A percentile compares a stretch with the other conserved stretches of the same genome.
These are phyloP conservation scores for Cotesia chilonis DNA, from an alignment of 1,140 invertebrate genomes.

Conservation along the genomic window DNA sequence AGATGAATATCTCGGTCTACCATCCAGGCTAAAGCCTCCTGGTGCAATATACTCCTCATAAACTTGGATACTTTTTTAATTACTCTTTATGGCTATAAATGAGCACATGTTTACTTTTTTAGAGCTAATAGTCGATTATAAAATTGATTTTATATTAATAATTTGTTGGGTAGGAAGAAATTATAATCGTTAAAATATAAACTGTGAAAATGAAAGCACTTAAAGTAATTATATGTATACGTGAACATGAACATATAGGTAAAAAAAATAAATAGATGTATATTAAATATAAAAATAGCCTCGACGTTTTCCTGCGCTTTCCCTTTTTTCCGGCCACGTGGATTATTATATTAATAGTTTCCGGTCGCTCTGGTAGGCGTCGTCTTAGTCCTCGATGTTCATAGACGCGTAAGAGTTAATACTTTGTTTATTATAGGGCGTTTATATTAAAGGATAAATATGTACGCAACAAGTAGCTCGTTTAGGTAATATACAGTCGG, in stretches of 20 bases:
- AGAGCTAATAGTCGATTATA: too few species aligned
- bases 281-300: slow-evolving; percentile 20
- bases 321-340: slow-evolving; percentile 55
- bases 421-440: too few species aligned
- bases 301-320: slow-evolving; percentile 53
- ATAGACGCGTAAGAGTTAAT: slow-evolving; percentile 24
- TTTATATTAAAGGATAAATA: slow-evolving; percentile 1
- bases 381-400: slow-evolving; percentile 47
- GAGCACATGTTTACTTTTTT: too few species aligned
- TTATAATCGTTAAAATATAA: too few species aligned
- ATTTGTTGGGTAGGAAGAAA: background rate
- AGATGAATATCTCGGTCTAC: slow-evolving; percentile 34
- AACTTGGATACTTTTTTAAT: background rate
- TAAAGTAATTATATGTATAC: background rate
- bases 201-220: background rate
- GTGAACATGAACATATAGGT: background rate
- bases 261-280: slow-evolving; percentile 17
- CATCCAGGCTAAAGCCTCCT: slow-evolving; percentile 18
- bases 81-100: background rate
- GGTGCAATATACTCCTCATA: slow-evolving; percentile 26
- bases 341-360: slow-evolving; percentile 62
- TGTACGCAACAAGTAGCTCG: background rate
- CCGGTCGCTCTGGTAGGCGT: slow-evolving; percentile 57
- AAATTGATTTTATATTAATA: background rate
- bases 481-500: slow-evolving; percentile 4